phyloP scores from a whole-genome alignment of 23 tunicate genomes.

The Styela clava region DNA sequence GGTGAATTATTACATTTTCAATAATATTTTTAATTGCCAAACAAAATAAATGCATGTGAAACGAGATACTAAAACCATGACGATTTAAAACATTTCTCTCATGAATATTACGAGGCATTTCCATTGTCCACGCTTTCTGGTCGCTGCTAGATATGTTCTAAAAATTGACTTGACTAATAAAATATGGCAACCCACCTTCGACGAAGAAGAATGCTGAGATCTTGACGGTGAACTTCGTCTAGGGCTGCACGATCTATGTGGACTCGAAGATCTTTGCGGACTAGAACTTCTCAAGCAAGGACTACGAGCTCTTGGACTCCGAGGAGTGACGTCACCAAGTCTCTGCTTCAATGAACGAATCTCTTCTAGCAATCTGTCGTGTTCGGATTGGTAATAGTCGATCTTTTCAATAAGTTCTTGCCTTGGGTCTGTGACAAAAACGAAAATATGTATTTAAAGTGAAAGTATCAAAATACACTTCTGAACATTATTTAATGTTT shows the following conservation, averaged over 20 bases:
- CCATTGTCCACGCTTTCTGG: too few relatives aligned
- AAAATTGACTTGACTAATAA: too few relatives aligned
- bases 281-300: constrained; percentile 6
- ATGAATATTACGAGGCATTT: too few relatives aligned
- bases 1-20: too few relatives aligned
- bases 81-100: too few relatives aligned
- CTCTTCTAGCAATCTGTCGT: constrained; percentile 86
- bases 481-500: too few relatives aligned
- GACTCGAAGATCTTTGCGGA: constrained; percentile 17
- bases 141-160: too few relatives aligned
- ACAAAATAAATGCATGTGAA: too few relatives aligned
- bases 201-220: background rate
- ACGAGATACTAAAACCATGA: too few relatives aligned
- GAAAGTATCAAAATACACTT: too few relatives aligned
- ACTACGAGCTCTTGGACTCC: constrained; percentile 28
- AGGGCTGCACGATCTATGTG: constrained; percentile 9
- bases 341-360: constrained; percentile 72
- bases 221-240: constrained; percentile 19
- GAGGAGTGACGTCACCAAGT: constrained; percentile 69
- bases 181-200: background rate
- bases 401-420: constrained; percentile 86
- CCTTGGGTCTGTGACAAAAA: constrained; percentile 43
- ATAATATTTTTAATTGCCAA: too few relatives aligned
- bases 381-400: constrained; percentile 94
- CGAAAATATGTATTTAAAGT: too few relatives aligned